Evolutionary conservation across 2,888 invertebrate species (phyloP), one percentile per base, ranked within the genome.

Genomic region (Coenonympha arcania): DNA sequence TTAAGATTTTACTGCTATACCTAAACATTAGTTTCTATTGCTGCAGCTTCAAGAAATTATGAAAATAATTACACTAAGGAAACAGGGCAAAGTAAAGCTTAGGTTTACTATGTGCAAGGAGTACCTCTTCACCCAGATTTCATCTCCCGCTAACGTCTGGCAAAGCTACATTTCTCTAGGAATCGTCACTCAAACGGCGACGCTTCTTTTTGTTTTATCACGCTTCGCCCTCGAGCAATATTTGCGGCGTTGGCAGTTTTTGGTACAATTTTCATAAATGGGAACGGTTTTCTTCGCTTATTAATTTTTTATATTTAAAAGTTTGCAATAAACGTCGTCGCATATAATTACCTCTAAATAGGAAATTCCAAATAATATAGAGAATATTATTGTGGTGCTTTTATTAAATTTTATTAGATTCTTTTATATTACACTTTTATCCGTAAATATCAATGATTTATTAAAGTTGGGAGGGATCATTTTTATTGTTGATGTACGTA

Each of bases 81-180:
- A 33, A 31, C 31, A 31, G 42, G 15, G 31, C 19, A 19, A 22
- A 20, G 19, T 19, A 43, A 43, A 43, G 20, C 33, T 22, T 43
- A 33, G 33, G 43, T 20, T 31, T 20, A 30, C 43, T 30, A 33
- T 43, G 49, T 41, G 48, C 40, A 28, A 22, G 40, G 37, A 49
- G 52, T 45, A 36, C 36, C 52, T 53, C 43, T 43, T 53, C 45
- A 53, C 52, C 52, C 41, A 41, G 49, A 45, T 49, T 53, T 44
- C 41, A 52, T 52, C 36, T 49, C 24, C 41, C 45, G 52, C 49
- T 45, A 45, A 52, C 36, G 45, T 52, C 41, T 26, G 33, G 34
- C 30, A 37, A 36, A 49, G 44, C 45, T 52, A 42, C 40, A 44
- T 48, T 52, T 41, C 31, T 45, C 40, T 48, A 36, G 40, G 40